Conservation (phyloP, 1,140 invertebrate genomes). For the Macrobrachium rosenbergii region DNA sequence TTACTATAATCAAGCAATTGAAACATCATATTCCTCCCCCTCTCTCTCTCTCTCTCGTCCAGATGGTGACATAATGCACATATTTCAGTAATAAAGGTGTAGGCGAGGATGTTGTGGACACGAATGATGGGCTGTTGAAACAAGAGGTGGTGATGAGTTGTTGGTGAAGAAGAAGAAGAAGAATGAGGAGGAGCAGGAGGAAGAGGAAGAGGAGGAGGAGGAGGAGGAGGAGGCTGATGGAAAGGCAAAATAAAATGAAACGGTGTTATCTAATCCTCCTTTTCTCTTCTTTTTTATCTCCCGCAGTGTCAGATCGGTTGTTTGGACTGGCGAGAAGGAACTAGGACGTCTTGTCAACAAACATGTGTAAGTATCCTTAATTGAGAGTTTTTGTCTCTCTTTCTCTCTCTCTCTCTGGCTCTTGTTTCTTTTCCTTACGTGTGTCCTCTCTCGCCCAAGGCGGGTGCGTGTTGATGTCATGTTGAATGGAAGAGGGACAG, state of each 20-base stretch:
- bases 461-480: background rate
- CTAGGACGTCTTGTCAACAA: conserved; percentile 19
- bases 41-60: background rate
- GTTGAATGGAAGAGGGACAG: too few species aligned
- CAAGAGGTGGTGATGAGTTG: background rate
- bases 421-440: background rate
- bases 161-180: too few species aligned
- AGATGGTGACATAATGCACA: too few species aligned
- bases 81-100: background rate
- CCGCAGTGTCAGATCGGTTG: conserved; percentile 38
- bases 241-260: background rate
- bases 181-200: background rate
- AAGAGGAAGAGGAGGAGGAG: conserved; percentile 23
- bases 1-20: background rate
- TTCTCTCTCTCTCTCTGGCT: too few species aligned
- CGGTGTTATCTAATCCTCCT: too few species aligned
- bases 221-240: background rate
- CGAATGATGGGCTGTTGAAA: background rate
- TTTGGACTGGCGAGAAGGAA: conserved; percentile 30
- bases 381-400: background rate
- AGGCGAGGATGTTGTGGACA: background rate
- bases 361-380: conserved; percentile 37
- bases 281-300: background rate
- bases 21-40: too few species aligned
- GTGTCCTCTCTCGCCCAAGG: background rate